These are phyloP conservation scores for Pinna nobilis DNA, from an alignment of 1,140 invertebrate genomes.

Conservation along the genomic window DNA sequence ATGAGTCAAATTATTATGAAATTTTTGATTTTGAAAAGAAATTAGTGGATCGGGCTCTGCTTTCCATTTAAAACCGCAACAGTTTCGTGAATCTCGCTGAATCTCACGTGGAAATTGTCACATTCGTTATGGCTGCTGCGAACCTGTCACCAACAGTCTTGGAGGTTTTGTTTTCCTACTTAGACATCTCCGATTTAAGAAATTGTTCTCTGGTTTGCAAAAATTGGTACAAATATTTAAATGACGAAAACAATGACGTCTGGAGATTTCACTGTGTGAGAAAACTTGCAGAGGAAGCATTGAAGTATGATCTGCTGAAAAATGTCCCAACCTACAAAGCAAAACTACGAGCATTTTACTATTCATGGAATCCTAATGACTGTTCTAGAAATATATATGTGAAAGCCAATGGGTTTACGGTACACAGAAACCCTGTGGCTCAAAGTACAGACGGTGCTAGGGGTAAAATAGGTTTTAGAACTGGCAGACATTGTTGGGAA, in stretches of 20 bases:
- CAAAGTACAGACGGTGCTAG: constrained; percentile 98
- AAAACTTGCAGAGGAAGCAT: constrained; percentile 91
- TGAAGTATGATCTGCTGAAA: constrained; percentile 93
- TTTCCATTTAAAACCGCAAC: no score
- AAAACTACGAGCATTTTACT: constrained; percentile 94
- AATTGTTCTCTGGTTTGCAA: constrained; percentile 95
- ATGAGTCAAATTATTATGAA: no score
- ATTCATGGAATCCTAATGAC: constrained; percentile 98
- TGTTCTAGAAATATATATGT: constrained; percentile 98
- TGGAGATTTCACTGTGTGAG: constrained; percentile 94
- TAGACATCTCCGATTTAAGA: constrained; percentile 89
- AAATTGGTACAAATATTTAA: constrained; percentile 92
- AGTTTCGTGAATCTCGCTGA: constrained; percentile 9
- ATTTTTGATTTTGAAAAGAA: no score
- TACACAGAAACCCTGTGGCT: constrained; percentile 98
- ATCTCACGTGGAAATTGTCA: constrained; percentile 16
- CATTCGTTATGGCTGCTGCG: constrained; percentile 60
- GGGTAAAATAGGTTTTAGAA: constrained; percentile 93
- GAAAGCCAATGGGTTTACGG: constrained; percentile 96
- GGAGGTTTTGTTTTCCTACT: constrained; percentile 95
- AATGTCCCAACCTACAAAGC: constrained; percentile 94
- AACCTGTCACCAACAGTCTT: constrained; percentile 86
- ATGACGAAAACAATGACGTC: constrained; percentile 95
- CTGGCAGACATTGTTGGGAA: constrained; percentile 98
- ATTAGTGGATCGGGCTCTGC: no score